Conservation (phyloP, 2,888 invertebrate genomes). For the Agrochola litura region DNA sequence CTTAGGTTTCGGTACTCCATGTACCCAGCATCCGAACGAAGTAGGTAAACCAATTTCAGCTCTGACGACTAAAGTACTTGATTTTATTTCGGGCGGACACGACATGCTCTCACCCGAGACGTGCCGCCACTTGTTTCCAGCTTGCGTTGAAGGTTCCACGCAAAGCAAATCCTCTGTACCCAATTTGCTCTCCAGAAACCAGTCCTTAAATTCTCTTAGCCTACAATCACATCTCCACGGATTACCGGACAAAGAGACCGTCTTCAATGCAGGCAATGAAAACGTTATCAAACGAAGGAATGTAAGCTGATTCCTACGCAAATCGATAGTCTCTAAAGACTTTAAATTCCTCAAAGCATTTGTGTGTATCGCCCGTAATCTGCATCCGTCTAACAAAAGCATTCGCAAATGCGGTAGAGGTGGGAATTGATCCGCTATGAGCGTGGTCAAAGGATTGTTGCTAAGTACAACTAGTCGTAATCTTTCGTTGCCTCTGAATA, state of each 20-base stretch:
- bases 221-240: conserved; percentile 98
- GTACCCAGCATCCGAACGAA: conserved; percentile 95
- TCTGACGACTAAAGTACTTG: conserved; percentile 91
- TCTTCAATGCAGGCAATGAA: conserved; percentile 94
- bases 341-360: conserved; percentile 94
- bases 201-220: conserved; percentile 95
- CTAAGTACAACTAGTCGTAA: conserved; percentile 94
- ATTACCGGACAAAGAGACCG: conserved; percentile 95
- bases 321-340: conserved; percentile 93
- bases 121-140: conserved; percentile 94
- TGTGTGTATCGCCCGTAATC: conserved; percentile 93
- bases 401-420: conserved; percentile 94
- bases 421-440: conserved; percentile 95
- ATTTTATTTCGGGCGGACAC: conserved; percentile 94
- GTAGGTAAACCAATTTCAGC: conserved; percentile 96
- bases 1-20: conserved; percentile 95
- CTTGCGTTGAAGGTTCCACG: conserved; percentile 92
- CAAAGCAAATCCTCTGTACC: conserved; percentile 94
- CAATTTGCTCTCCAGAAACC: conserved; percentile 95
- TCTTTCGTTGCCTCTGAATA: conserved; percentile 96
- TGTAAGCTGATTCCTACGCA: conserved; percentile 95
- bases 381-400: conserved; percentile 95
- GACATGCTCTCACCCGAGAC: conserved; percentile 94
- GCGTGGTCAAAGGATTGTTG: conserved; percentile 94
- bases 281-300: conserved; percentile 90